Evolutionary conservation across 2,797 vertebrate genomes (phyloP), one percentile per base, ranked within the genome.

Genomic region (Sebastolobus alascanus): DNA sequence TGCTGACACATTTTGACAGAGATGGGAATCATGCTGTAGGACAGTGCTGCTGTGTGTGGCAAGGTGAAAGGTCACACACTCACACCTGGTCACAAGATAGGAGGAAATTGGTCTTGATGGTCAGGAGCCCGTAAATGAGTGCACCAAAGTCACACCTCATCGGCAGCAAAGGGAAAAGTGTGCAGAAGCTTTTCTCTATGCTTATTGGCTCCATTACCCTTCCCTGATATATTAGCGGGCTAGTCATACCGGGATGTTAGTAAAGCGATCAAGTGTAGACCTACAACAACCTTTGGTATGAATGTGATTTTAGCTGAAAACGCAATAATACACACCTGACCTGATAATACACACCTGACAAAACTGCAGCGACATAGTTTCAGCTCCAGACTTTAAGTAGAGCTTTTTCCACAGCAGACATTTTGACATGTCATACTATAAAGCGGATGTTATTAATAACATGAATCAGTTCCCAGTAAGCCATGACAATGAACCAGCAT

Each of bases 11-110:
- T 67, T 68, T 69, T 40, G 35, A 68, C 54, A 50, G 16, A 74
- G 22, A 4, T 43, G 31, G 37, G 10, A 77, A 76, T 70, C 76
- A 88, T 90, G 84, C 77, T 66, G 29, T 58, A 29, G 7, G 35
- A 60, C 20, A 56, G 35, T 60, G 68, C 33, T 60, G 68, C 29
- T 79, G 55, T 82, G 56, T 8, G 56, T 35, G 20, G 18, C 3
- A 68, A 63, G 8, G 33, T 43, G 73, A 78, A 46, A 60, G 8
- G 20, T 73, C 70, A 75, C 78, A 77, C 78, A 2, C 18, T 20
- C 38, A 65, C 43, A 75, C 20, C 13, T 40, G 61, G n/a, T 59
- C 4, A 71, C 37, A 9, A 74, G 31, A 60, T 27, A 6, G 20
- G 2, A 54, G 16, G 61, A 73, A 31, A 82, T 12, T 54, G 38